Evolutionary conservation across 2,113 vertebrate genomes (phyloP).

Genomic region (Blennius ocellaris): DNA sequence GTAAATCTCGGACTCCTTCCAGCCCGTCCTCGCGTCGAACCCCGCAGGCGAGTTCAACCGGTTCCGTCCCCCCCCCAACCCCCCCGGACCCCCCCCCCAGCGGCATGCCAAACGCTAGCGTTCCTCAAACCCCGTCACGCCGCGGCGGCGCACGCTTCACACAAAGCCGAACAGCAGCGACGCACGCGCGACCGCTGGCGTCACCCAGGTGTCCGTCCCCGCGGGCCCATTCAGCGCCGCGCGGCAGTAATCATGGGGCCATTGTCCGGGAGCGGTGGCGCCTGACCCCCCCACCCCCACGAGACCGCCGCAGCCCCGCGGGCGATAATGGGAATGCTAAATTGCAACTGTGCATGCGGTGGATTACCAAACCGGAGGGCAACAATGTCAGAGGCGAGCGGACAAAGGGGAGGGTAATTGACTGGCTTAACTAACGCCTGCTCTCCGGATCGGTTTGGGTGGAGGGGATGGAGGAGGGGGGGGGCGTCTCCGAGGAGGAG

Average conservation of each 20-base stretch:
- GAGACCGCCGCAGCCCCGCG: conserved; percentile 57
- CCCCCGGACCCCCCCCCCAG: no score
- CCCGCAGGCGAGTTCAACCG: no score
- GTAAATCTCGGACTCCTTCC: no score
- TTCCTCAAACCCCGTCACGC: no score
- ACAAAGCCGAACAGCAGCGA: neutral
- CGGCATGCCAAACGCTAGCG: no score
- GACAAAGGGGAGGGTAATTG: conserved; percentile 53
- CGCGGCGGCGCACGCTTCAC: neutral
- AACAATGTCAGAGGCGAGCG: conserved; percentile 48
- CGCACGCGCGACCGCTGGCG: neutral
- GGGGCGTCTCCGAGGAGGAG: conserved; percentile 25
- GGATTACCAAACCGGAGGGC: conserved; percentile 63
- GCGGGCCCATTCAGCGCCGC: conserved; percentile 36
- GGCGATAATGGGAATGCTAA: conserved; percentile 72
- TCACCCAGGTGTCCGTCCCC: conserved; percentile 49
- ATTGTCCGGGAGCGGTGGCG: conserved; percentile 70
- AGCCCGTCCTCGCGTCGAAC: no score
- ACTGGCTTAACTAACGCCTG: conserved; percentile 61
- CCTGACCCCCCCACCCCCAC: conserved; percentile 65
- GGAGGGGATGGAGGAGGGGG: conserved; percentile 31
- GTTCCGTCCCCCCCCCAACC: no score
- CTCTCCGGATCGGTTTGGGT: conserved; percentile 51
- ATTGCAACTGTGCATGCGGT: conserved; percentile 69
- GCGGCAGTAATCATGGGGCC: conserved; percentile 58